Evolutionary conservation across 2,797 vertebrate genomes (phyloP), one percentile per base, ranked within the genome.

Genomic region (Lagocephalus sceleratus): DNA sequence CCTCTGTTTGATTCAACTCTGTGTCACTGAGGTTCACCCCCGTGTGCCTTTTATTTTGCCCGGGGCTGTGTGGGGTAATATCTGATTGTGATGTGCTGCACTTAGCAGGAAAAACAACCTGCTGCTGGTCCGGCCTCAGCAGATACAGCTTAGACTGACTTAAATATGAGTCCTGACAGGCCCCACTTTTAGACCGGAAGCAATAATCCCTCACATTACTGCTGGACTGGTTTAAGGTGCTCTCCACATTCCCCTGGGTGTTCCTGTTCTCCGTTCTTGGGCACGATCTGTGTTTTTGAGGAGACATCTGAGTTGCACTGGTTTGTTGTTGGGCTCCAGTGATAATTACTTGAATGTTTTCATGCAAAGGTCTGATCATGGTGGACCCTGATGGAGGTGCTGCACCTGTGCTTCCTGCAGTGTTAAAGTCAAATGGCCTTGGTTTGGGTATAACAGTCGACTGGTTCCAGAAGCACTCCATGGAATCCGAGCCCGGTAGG

Each of bases 151-250:
- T 65, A 17, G 47, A 26, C 57, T 5, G 58, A 62, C 75, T 75
- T 65, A 76, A 63, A 61, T 63, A 38, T 65, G 42, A 9, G 16
- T 35, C 51, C 23, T 25, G 21, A 21, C 58, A 45, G 43, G 39
- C 23, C 35, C 58, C 16, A 59, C 65, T 6, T 1, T 40, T 47
- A 60, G 71, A 80, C 48, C 47, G 78, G 63, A 69, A 51, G 51
- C 68, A 69, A 51, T 68, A 51, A 66, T 82, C 74, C 66, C 58
- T 60, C 48, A 60, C 71, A 55, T 54, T 50, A 54, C 57, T 57
- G 48, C 40, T 29, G 19, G 63, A 58, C 51, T 54, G 66, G 47
- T 16, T 71, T 19, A 39, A 52, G 54, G 46, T 7, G 22, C 40
- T 52, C 26, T 25, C 55, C 63, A 43, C 26, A 22, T 81, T 75